Evolutionary conservation across 2,113 vertebrate genomes (phyloP).

Genomic region (Ictidomys tridecemlineatus): DNA sequence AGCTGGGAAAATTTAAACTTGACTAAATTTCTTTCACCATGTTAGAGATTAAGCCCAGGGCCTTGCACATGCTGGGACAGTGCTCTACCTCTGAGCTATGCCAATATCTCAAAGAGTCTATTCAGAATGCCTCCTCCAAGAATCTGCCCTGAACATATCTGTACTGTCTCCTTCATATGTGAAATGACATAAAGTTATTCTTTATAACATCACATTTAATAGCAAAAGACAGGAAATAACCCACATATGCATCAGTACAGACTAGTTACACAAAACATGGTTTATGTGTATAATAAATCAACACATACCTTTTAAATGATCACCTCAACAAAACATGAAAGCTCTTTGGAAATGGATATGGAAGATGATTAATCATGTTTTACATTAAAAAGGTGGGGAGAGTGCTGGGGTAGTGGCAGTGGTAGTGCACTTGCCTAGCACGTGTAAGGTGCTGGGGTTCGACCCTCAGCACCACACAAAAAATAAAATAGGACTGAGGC

Average conservation of each 20-base stretch:
- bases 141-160: background rate
- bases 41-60: too few relatives aligned
- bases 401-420: too few relatives aligned
- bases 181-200: background rate
- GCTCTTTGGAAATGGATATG: background rate
- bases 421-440: too few relatives aligned
- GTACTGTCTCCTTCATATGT: background rate
- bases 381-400: background rate
- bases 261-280: background rate
- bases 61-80: too few relatives aligned
- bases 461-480: too few relatives aligned
- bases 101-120: background rate
- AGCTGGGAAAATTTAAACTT: background rate
- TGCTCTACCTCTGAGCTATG: background rate
- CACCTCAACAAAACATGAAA: background rate
- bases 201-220: background rate
- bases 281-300: background rate
- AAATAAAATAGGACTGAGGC: too few relatives aligned
- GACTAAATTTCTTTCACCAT: too few relatives aligned
- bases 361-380: background rate
- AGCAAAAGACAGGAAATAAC: conserved; percentile 8
- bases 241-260: background rate
- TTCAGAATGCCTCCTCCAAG: background rate
- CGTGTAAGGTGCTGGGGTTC: too few relatives aligned
- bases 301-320: background rate